phyloP scores from a whole-genome alignment of 2,113 vertebrate species.

The Passerina amoena region DNA sequence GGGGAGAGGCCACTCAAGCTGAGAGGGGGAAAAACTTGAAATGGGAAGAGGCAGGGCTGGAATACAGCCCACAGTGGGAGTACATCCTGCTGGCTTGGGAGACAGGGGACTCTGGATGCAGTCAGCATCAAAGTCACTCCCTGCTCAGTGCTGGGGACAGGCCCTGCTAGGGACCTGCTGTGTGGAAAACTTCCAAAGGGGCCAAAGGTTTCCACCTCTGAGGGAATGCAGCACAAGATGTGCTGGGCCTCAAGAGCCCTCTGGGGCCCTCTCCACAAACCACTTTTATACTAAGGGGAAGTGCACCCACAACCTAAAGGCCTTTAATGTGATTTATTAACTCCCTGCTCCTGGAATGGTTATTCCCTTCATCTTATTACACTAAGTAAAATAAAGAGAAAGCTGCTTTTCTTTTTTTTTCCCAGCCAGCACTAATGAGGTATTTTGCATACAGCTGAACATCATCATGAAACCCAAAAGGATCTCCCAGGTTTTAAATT shows the following conservation, averaged over 20 bases:
- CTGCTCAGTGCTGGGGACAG: background rate
- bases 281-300: background rate
- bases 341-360: background rate
- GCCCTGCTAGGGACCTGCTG: background rate
- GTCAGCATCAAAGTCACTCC: background rate
- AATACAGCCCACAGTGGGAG: fast-evolving
- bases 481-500: background rate
- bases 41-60: background rate
- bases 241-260: too few relatives aligned
- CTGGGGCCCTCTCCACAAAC: fast-evolving
- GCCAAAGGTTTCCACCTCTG: background rate
- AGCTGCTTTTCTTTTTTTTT: background rate
- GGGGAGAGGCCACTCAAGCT: background rate
- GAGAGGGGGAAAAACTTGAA: background rate
- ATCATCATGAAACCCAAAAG: background rate
- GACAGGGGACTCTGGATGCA: fast-evolving
- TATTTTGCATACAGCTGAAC: background rate
- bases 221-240: fast-evolving
- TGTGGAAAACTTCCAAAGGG: background rate
- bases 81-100: background rate
- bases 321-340: background rate
- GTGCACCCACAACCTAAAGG: background rate
- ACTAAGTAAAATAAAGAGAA: background rate
- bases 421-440: background rate
- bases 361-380: background rate